phyloP scores from a whole-genome alignment of 1,140 invertebrate genomes.

The Brachionus sp. region DNA sequence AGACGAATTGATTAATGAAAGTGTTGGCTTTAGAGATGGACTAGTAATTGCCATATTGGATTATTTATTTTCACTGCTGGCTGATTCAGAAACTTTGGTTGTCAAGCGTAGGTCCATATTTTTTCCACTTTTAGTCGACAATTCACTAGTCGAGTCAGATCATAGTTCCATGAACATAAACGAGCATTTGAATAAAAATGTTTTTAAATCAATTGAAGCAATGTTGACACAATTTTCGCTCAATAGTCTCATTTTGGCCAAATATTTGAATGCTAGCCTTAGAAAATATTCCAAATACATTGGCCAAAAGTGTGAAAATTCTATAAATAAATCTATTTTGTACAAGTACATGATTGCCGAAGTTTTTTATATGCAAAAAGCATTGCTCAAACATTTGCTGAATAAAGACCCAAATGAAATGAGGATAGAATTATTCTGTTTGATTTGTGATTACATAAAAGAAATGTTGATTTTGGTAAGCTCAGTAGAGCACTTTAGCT shows the following conservation, averaged over 20 bases:
- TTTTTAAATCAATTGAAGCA: background rate
- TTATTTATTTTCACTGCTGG: constrained; percentile 19
- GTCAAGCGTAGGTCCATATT: background rate
- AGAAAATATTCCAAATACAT: constrained; percentile 2
- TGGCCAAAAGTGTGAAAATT: background rate
- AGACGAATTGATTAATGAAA: background rate
- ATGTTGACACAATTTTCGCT: background rate
- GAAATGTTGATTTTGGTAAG: background rate
- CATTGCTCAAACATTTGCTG: background rate
- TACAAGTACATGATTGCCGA: constrained; percentile 22
- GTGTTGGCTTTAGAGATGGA: background rate
- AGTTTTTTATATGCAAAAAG: background rate
- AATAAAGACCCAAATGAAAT: background rate
- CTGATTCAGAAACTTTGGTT: background rate
- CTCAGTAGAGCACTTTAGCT: background rate
- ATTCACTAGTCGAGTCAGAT: background rate
- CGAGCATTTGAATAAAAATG: background rate
- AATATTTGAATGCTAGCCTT: background rate
- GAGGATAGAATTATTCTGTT: background rate
- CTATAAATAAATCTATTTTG: background rate
- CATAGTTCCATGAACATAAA: background rate
- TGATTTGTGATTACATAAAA: background rate
- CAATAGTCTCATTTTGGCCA: background rate
- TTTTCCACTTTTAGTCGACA: constrained; percentile 16
- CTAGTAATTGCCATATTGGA: background rate